Base-by-base conservation (phyloP, 2,888 invertebrate species). In the Hydraecia micacea region DNA sequence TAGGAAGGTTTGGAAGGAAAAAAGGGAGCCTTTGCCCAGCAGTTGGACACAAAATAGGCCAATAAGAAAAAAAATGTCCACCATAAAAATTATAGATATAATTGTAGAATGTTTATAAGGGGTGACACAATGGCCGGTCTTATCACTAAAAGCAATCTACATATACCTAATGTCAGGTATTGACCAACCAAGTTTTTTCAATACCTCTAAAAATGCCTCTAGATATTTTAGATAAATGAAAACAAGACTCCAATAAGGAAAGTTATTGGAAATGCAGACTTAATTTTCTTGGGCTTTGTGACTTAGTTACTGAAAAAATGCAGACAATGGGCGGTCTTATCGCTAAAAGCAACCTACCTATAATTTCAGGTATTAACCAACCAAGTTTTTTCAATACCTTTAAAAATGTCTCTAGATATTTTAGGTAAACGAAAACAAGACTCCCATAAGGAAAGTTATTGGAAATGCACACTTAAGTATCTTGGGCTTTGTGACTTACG, bases 131-230 rank as follows among this genome's bases (percentile, higher is more conserved):
- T 60, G 6, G 13, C 2, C 7, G 60, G 28, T 15, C 60, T 28
- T 60, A 28, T 28, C 2, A 1, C 6, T n/a, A 58, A 58, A 75
- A 83, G 75, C 68, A 11, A 49, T 6, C 1, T 58, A 58, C 58
- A 7, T 60, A 70, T n/a, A n/a, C n/a, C n/a, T n/a, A 55, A 75
- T 74, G 65, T 65, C 2, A 58, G 69, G 39, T 49, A 58, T n/a
- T 3, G 11, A 21, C 21, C 67, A 67, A 46, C 1, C 18, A 28
- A 67, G 21, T 11, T 2, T 25, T 39, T 69, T 58, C n/a, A 39
- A 46, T 66, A 28, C 46, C 21, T 68, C 52, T 52, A n/a, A 52
- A 52, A 52, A 52, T 52, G 46, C 52, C 52, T 52, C 28, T 68
- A 49, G 15, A 32, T 32, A 32, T 46, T 72, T 42, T 39, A 39